These are phyloP conservation scores for Lottia gigantea DNA, from an alignment of 2,888 invertebrate species.

Conservation along the genomic window DNA sequence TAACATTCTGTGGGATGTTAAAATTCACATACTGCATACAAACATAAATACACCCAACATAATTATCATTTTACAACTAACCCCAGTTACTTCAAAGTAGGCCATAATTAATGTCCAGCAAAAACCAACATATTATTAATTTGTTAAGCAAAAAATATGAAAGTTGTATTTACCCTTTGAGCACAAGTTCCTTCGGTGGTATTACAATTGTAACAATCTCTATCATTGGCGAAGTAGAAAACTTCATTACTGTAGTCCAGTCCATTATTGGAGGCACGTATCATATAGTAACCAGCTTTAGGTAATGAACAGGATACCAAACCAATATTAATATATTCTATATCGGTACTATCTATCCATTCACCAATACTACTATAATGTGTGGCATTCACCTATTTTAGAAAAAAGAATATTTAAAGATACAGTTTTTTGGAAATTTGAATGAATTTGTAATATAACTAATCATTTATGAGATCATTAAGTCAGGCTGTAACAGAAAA, in stretches of 20 bases:
- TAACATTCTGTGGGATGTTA: too few species aligned
- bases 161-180: slow-evolving; percentile 31
- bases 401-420: neutral
- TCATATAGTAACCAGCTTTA: slow-evolving; percentile 30
- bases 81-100: too few species aligned
- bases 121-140: too few species aligned
- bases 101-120: too few species aligned
- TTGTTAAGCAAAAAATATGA: neutral
- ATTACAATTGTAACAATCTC: slow-evolving; percentile 37
- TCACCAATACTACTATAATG: slow-evolving; percentile 21
- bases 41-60: too few species aligned
- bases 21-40: too few species aligned
- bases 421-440: too few species aligned
- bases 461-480: too few species aligned
- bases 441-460: too few species aligned
- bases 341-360: slow-evolving; percentile 24
- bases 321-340: slow-evolving; percentile 36
- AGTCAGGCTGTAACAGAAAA: too few species aligned
- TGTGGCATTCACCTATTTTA: slow-evolving; percentile 26
- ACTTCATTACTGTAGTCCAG: slow-evolving; percentile 22
- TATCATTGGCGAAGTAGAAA: slow-evolving; percentile 32
- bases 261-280: slow-evolving; percentile 32
- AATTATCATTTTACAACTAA: too few species aligned
- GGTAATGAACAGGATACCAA: slow-evolving; percentile 35
- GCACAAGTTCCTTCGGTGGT: slow-evolving; percentile 27